Percentiles rank a stretch among this genome's conserved stretches.
phyloP scores from a whole-genome alignment of 2,113 vertebrate species.

The Amblyopsis rosae region DNA sequence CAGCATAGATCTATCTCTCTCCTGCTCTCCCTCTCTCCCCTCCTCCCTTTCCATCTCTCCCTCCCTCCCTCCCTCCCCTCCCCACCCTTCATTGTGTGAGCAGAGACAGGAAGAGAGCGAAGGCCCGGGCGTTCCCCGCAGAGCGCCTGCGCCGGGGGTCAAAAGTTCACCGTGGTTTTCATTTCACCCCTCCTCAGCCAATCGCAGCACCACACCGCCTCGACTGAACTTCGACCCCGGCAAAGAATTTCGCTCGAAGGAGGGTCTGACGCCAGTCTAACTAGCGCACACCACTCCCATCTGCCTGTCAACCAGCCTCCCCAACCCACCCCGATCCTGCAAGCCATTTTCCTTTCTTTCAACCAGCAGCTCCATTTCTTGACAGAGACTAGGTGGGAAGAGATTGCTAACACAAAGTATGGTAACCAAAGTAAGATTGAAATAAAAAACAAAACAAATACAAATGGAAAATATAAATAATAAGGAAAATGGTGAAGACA shows the following conservation, averaged over 20 bases:
- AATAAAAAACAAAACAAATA: background rate
- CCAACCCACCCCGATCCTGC: slow-evolving; percentile 41
- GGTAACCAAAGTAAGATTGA: slow-evolving; percentile 8
- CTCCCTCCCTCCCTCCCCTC: slow-evolving; percentile 20
- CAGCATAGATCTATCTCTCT: slow-evolving; percentile 41
- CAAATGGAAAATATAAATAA: too few relatives aligned
- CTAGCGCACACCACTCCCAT: slow-evolving; percentile 41
- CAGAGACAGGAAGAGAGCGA: slow-evolving; percentile 88
- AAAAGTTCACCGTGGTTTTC: slow-evolving; percentile 99
- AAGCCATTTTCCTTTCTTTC: slow-evolving; percentile 52
- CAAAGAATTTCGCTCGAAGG: slow-evolving; percentile 83
- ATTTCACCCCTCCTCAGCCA: slow-evolving; percentile 98
- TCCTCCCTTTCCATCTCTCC: slow-evolving; percentile 21
- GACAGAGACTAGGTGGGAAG: too few relatives aligned
- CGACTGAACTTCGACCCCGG: slow-evolving; percentile 82
- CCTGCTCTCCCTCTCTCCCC: slow-evolving; percentile 13
- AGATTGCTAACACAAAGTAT: slow-evolving; percentile 42
- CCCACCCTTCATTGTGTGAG: slow-evolving; percentile 73
- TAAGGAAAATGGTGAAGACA: too few relatives aligned
- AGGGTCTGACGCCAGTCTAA: slow-evolving; percentile 71
- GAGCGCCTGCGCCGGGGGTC: slow-evolving; percentile 86
- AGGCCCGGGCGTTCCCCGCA: slow-evolving; percentile 88
- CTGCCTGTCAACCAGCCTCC: background rate
- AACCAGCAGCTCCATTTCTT: slow-evolving; percentile 42
- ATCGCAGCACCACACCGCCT: slow-evolving; percentile 79